A percentile compares a stretch with the other conserved stretches of the same genome.
phyloP scores from a whole-genome alignment of 2,113 vertebrate species.

The Semnopithecus entellus region DNA sequence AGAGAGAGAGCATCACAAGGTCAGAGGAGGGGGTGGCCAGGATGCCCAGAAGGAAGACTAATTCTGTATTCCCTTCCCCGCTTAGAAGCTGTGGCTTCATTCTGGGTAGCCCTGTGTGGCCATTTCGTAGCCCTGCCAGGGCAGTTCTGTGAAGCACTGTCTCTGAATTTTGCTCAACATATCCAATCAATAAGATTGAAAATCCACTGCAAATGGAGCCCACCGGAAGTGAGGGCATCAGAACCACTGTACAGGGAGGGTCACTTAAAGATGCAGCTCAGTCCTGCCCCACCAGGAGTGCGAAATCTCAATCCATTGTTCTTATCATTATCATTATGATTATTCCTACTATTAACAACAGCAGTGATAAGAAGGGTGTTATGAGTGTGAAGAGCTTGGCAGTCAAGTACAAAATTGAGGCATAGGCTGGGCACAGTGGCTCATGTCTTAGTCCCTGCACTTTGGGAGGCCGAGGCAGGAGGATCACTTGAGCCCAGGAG shows the following conservation, averaged over 20 bases:
- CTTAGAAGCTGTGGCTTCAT: rapidly evolving
- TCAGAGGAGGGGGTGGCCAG: neutral
- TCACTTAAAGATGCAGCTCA: neutral
- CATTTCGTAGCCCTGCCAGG: rapidly evolving
- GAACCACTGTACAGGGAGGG: rapidly evolving
- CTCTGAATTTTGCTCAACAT: neutral
- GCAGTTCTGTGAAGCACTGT: no score
- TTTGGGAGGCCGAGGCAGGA: neutral
- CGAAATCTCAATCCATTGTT: neutral
- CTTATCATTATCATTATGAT: neutral
- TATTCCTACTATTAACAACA: no score
- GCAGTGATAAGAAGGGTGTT: rapidly evolving
- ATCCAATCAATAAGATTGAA: neutral
- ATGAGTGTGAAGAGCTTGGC: neutral
- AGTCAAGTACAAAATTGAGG: neutral
- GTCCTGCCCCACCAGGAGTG: neutral
- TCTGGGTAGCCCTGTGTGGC: rapidly evolving
- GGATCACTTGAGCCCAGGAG: neutral
- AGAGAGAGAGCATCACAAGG: no score
- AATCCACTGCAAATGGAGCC: neutral
- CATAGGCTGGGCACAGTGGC: no score
- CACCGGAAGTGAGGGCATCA: neutral
- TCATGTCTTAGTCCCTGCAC: neutral
- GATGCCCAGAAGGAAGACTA: neutral
- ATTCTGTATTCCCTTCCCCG: rapidly evolving